Percentiles rank a stretch among this genome's conserved stretches.
phyloP scores from a whole-genome alignment of 2,888 invertebrate species.

The Macrostomum cliftonense region DNA sequence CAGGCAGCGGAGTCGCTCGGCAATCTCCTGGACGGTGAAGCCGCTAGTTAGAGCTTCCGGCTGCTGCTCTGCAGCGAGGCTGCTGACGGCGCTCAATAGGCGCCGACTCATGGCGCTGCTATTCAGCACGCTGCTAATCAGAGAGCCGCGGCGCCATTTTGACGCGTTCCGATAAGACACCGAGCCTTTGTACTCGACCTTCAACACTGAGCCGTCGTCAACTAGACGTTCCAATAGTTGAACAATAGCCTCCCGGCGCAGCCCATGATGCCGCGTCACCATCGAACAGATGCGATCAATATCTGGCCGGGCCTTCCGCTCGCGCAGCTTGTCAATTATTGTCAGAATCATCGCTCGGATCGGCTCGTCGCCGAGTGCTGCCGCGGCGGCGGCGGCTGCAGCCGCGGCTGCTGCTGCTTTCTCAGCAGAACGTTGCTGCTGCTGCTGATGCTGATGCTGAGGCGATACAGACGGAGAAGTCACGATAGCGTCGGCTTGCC shows the following conservation, averaged over 20 bases:
- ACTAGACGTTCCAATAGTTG: slow-evolving; percentile 55
- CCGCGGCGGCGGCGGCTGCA: too few species aligned
- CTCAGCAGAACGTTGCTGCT: too few species aligned
- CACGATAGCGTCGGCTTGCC: too few species aligned
- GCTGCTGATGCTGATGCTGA: too few species aligned
- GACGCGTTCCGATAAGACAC: slow-evolving; percentile 65
- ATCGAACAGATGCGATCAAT: slow-evolving; percentile 62
- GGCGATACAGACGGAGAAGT: too few species aligned
- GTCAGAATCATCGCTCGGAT: slow-evolving; percentile 46
- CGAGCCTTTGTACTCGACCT: slow-evolving; percentile 68
- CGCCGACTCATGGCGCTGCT: slow-evolving; percentile 6
- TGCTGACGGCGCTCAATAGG: neutral
- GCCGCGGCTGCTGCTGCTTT: too few species aligned
- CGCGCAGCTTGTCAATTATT: slow-evolving; percentile 62
- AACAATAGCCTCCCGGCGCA: slow-evolving; percentile 45
- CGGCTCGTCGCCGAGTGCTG: too few species aligned
- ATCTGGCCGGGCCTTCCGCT: slow-evolving; percentile 65
- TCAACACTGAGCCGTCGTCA: slow-evolving; percentile 54
- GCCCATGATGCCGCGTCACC: slow-evolving; percentile 54
- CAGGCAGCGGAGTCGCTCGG: neutral
- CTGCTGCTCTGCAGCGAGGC: neutral
- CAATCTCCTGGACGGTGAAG: neutral
- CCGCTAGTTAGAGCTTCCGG: neutral
- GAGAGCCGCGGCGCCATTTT: slow-evolving; percentile 45
- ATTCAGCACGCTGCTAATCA: slow-evolving; percentile 7